Evolutionary conservation across 2,797 vertebrate genomes (phyloP).

Genomic region (Enteromius mattozi): DNA sequence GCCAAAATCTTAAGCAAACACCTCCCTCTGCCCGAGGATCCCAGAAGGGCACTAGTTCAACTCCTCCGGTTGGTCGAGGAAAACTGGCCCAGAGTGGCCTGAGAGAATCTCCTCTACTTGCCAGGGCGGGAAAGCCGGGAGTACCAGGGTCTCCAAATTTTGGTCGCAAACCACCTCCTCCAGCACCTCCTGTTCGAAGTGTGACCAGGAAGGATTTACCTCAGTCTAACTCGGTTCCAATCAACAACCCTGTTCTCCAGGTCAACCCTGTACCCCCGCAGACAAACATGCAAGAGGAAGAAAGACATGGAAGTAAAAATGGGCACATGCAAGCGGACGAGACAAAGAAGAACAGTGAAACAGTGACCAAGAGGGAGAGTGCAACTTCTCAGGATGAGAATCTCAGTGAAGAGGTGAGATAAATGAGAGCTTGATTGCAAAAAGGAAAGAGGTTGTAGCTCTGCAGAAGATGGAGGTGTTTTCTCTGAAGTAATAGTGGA

Average conservation of each 20-base stretch:
- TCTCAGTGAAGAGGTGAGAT: conserved; percentile 74
- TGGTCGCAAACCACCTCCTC: conserved; percentile 79
- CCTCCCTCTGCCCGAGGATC: conserved; percentile 67
- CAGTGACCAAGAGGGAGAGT: conserved; percentile 64
- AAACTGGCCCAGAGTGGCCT: conserved; percentile 68
- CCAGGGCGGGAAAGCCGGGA: conserved; percentile 71
- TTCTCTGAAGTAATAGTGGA: background rate
- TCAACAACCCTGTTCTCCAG: conserved; percentile 51
- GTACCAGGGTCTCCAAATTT: conserved; percentile 77
- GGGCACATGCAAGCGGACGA: conserved; percentile 57
- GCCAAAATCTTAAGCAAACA: conserved; percentile 71
- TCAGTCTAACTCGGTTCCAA: conserved; percentile 36
- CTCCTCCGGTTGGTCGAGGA: conserved; percentile 64
- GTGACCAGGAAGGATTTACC: conserved; percentile 78
- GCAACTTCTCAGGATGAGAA: conserved; percentile 61
- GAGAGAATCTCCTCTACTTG: conserved; percentile 76
- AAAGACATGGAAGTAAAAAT: conserved; percentile 61
- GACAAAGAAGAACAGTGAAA: conserved; percentile 50
- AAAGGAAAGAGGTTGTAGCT: background rate
- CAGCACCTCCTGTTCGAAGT: conserved; percentile 80
- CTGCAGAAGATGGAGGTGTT: background rate
- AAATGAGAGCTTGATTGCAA: background rate
- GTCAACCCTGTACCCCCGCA: conserved; percentile 43
- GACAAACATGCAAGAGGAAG: conserved; percentile 55
- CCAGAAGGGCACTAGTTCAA: conserved; percentile 65